Percentiles rank a stretch among this genome's conserved stretches.
Conservation (phyloP, 2,113 vertebrate genomes). For the Cygnus buccinator region DNA sequence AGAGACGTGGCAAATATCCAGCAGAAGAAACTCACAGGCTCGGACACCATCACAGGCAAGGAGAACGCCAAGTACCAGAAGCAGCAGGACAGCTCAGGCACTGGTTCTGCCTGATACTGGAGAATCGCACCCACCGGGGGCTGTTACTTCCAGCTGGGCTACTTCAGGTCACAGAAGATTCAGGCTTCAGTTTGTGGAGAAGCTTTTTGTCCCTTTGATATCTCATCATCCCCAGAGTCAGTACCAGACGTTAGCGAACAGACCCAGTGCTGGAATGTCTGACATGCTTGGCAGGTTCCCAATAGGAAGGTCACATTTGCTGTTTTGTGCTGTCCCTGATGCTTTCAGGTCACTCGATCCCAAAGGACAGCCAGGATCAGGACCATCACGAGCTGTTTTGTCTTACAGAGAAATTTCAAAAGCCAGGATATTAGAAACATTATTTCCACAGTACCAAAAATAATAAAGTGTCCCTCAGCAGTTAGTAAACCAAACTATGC, state of each 20-base stretch:
- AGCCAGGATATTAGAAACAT: background rate
- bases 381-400: background rate
- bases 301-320: background rate
- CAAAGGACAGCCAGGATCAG: background rate
- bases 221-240: background rate
- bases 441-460: background rate
- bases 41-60: background rate
- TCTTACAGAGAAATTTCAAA: background rate
- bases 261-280: background rate
- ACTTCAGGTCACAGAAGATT: background rate
- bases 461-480: background rate
- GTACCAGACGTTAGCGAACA: background rate
- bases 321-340: background rate
- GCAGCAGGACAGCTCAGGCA: background rate
- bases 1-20: background rate
- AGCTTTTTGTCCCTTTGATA: background rate
- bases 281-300: background rate
- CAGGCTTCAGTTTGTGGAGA: background rate
- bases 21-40: slow-evolving; percentile 5
- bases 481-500: background rate
- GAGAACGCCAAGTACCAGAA: background rate
- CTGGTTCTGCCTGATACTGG: background rate
- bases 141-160: background rate
- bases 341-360: background rate
- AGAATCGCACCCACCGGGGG: background rate